These are phyloP conservation scores for Drosophila busckii DNA, from an alignment of 1,140 invertebrate species.

Conservation along the genomic window DNA sequence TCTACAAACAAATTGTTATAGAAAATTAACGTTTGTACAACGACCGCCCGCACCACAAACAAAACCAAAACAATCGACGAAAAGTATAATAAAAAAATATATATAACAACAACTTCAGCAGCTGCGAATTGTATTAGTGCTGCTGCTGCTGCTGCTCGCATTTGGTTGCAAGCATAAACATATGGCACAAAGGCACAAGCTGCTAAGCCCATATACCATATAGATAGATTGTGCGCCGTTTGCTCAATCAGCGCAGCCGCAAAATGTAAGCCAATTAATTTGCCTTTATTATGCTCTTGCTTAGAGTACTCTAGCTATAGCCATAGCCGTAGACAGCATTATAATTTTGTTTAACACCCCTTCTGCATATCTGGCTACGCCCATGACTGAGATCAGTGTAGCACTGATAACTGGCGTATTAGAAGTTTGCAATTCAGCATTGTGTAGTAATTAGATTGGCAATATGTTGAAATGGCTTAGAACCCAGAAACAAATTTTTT, in stretches of 20 bases:
- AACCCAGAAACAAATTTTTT: too few species aligned
- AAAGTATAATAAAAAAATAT: conserved; percentile 4
- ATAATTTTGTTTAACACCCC: too few species aligned
- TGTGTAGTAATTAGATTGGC: too few species aligned
- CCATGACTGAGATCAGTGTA: too few species aligned
- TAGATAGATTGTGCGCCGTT: conserved; percentile 36
- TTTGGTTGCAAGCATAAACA: too few species aligned
- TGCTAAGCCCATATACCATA: conserved; percentile 28
- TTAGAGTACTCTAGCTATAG: too few species aligned
- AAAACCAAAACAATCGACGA: conserved; percentile 4
- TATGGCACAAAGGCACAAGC: conserved; percentile 16
- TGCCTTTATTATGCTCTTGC: too few species aligned
- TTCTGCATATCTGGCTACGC: too few species aligned
- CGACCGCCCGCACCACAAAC: conserved; percentile 28
- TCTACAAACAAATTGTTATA: conserved; percentile 65
- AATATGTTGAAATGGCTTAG: too few species aligned
- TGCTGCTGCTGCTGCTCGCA: conserved; percentile 20
- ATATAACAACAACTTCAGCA: conserved; percentile 20
- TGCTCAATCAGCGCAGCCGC: conserved; percentile 36
- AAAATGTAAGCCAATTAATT: conserved; percentile 66
- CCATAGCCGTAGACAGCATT: too few species aligned
- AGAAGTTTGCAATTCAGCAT: too few species aligned
- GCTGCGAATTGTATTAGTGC: conserved; percentile 22
- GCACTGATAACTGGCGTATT: too few species aligned
- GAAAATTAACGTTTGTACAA: conserved; percentile 38